Conservation (phyloP, 2,797 vertebrate species). For the Podarcis lilfordi region DNA sequence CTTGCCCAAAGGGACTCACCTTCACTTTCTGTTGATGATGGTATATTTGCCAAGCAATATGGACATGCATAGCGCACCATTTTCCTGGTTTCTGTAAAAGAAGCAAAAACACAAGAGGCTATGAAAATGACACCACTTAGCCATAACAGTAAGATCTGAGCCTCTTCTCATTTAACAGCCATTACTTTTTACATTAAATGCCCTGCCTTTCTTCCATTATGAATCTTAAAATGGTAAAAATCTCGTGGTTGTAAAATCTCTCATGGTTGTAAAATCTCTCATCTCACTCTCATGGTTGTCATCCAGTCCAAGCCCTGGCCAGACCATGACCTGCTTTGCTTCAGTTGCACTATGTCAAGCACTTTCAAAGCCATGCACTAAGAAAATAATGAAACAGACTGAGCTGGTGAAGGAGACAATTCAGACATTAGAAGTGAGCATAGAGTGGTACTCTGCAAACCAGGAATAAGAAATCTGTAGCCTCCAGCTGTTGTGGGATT, state of each 20-base stretch:
- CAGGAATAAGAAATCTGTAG: no score
- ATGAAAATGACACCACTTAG: not conserved
- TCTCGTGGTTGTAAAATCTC: not conserved
- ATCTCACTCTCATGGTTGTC: no score
- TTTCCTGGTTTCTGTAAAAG: constrained; percentile 95
- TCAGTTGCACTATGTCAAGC: not conserved
- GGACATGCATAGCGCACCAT: constrained; percentile 99
- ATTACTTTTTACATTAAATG: not conserved
- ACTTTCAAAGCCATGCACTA: not conserved
- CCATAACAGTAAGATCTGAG: not conserved
- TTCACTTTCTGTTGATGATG: constrained; percentile 99
- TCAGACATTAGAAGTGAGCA: not conserved
- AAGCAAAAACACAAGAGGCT: constrained; percentile 29
- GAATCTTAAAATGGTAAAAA: no score
- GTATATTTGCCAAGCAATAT: constrained; percentile 99
- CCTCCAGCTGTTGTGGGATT: no score
- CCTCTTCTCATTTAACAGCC: not conserved
- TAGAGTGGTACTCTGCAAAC: not conserved
- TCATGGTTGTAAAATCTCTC: not conserved
- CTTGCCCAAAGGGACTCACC: constrained; percentile 79
- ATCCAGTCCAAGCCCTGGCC: not conserved
- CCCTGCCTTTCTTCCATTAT: no score
- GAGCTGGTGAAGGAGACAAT: not conserved
- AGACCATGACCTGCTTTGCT: not conserved
- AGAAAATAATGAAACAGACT: not conserved